Evolutionary conservation across 37 sponge, comb jelly and placozoan genomes (phyloP).

Genomic region (Beroe ovata): DNA sequence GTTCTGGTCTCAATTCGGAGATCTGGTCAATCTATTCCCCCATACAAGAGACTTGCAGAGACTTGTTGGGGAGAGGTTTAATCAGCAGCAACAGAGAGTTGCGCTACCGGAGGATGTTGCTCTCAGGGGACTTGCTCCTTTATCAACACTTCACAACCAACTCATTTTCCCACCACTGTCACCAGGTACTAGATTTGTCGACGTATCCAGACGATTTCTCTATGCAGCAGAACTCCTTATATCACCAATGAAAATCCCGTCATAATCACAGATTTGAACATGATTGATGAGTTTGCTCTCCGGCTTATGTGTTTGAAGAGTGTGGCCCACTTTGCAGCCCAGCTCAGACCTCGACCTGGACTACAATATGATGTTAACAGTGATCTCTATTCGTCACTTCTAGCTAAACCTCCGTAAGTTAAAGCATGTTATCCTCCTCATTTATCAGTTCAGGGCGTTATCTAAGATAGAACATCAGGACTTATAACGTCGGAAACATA

Average conservation of each 20-base stretch:
- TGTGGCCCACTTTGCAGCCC: conserved; percentile 55
- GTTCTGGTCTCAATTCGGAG: conserved; percentile 63
- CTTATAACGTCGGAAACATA: too few relatives aligned
- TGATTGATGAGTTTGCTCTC: conserved; percentile 60
- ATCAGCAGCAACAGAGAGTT: conserved; percentile 25
- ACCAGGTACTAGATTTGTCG: too few relatives aligned
- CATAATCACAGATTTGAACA: conserved; percentile 28
- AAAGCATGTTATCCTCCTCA: too few relatives aligned
- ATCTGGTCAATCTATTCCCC: conserved; percentile 35
- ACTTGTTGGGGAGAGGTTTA: conserved; percentile 24
- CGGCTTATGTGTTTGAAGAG: conserved; percentile 31
- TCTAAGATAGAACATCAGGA: too few relatives aligned
- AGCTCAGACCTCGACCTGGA: conserved; percentile 31
- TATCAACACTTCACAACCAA: conserved; percentile 44
- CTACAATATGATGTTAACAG: conserved; percentile 45
- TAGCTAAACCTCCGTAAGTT: conserved; percentile 52
- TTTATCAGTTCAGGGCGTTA: too few relatives aligned
- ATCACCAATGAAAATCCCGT: neutral
- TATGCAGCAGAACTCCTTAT: too few relatives aligned
- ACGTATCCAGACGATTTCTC: too few relatives aligned
- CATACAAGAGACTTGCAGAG: conserved; percentile 23
- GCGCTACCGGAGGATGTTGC: conserved; percentile 52
- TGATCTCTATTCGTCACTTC: conserved; percentile 42
- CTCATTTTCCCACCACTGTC: conserved; percentile 45
- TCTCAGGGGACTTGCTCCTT: conserved; percentile 44